Percentiles rank a stretch among this genome's conserved stretches.
These are phyloP conservation scores for Halictus ligatus DNA, from an alignment of 2,888 invertebrate species.

Conservation along the genomic window DNA sequence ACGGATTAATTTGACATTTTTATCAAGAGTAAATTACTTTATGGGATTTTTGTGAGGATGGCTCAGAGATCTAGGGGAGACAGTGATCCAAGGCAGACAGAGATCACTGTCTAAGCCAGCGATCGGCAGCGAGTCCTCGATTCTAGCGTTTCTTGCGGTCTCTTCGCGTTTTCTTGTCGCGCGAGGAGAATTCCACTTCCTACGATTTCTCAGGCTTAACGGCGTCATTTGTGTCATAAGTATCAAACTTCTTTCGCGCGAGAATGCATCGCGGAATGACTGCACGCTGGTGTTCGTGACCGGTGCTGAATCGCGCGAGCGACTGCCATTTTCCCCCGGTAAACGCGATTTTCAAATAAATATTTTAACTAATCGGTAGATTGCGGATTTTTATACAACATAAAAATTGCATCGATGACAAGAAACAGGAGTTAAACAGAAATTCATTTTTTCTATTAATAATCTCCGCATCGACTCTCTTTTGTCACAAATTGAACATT, in stretches of 20 bases:
- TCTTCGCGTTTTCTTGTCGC: conserved; percentile 13
- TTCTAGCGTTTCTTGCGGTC: conserved; percentile 6
- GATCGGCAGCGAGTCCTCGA: conserved; percentile 7
- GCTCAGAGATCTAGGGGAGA: neutral
- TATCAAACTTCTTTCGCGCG: neutral
- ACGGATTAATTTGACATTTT: too few species aligned
- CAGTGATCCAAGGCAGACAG: too few species aligned
- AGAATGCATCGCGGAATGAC: neutral
- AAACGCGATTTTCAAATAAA: neutral
- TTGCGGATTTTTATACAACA: too few species aligned
- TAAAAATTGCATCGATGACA: too few species aligned
- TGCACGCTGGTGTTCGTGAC: neutral
- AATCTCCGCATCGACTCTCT: too few species aligned
- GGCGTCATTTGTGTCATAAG: conserved; percentile 10
- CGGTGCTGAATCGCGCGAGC: neutral
- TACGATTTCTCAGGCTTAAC: conserved; percentile 20
- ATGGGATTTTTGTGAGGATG: neutral
- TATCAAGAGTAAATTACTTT: too few species aligned
- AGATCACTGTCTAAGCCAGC: neutral
- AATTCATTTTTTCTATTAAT: too few species aligned
- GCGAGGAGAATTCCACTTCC: conserved; percentile 5
- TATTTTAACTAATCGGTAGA: neutral
- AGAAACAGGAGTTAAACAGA: too few species aligned
- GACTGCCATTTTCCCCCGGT: neutral
- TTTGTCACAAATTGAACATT: too few species aligned